Evolutionary conservation across 2,113 vertebrate species (phyloP).

Genomic region (Pygoscelis adeliae): DNA sequence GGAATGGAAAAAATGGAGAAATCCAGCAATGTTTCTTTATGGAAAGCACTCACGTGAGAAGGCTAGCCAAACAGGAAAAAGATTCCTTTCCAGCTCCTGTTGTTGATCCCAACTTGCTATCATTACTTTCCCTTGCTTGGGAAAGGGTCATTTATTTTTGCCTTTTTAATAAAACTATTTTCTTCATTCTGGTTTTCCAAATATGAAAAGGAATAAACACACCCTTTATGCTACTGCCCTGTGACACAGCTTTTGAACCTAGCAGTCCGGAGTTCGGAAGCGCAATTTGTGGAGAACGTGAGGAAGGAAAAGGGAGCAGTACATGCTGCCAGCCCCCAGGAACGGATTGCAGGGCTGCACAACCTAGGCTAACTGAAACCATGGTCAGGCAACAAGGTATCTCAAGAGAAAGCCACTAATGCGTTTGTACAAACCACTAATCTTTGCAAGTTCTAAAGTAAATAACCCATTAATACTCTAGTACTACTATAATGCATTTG

Average conservation of each 20-base stretch:
- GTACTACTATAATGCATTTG: background rate
- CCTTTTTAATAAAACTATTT: background rate
- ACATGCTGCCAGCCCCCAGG: no score
- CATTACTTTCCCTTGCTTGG: background rate
- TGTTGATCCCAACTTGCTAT: background rate
- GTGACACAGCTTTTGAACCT: background rate
- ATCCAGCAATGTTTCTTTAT: background rate
- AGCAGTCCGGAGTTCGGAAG: background rate
- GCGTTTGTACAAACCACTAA: background rate
- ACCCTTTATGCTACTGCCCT: background rate
- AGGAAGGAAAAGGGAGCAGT: background rate
- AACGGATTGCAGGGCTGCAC: background rate
- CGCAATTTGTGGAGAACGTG: accelerated
- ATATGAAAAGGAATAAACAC: background rate
- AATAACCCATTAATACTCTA: background rate
- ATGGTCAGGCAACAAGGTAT: background rate
- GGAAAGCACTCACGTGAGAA: background rate
- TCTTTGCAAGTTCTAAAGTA: background rate
- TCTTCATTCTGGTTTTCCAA: background rate
- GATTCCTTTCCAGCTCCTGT: background rate
- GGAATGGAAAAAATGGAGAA: background rate
- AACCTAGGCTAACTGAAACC: background rate
- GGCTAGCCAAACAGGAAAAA: background rate
- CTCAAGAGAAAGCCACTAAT: background rate
- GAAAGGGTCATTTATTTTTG: background rate